These are phyloP conservation scores for Diadophis punctatus DNA, from an alignment of 2,113 vertebrate genomes.

Conservation along the genomic window DNA sequence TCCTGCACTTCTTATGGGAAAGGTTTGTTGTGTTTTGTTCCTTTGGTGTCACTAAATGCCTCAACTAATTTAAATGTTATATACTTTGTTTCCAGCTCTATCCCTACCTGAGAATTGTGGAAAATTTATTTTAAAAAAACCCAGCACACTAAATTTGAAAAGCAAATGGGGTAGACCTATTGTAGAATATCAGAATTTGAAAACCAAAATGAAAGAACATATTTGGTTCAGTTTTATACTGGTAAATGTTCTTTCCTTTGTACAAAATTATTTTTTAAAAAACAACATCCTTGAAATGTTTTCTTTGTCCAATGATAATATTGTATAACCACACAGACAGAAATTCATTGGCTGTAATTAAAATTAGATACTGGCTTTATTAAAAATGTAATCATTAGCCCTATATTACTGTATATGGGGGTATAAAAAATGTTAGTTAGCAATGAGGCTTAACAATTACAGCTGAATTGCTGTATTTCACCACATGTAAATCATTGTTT, in stretches of 20 bases:
- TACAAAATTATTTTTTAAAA: conserved; percentile 34
- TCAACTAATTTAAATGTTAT: conserved; percentile 46
- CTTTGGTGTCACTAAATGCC: conserved; percentile 53
- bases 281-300: conserved; percentile 14
- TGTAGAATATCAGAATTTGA: background rate
- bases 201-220: background rate
- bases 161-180: conserved; percentile 16
- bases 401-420: background rate
- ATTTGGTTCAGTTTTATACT: conserved; percentile 27
- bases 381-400: conserved; percentile 21
- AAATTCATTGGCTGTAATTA: conserved; percentile 12
- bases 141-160: background rate
- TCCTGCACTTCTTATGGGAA: conserved; percentile 57
- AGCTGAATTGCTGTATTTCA: background rate
- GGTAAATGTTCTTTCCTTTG: conserved; percentile 34
- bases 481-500: conserved; percentile 19
- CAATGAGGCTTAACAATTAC: conserved; percentile 13
- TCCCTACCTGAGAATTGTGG: conserved; percentile 23
- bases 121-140: background rate
- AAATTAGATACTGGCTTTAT: conserved; percentile 12
- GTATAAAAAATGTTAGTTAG: conserved; percentile 18
- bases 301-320: conserved; percentile 14
- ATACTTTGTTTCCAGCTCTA: conserved; percentile 14
- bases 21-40: conserved; percentile 51
- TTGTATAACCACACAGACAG: conserved; percentile 8